phyloP scores from a whole-genome alignment of 2,797 vertebrate species.

The Mergus octosetaceus region DNA sequence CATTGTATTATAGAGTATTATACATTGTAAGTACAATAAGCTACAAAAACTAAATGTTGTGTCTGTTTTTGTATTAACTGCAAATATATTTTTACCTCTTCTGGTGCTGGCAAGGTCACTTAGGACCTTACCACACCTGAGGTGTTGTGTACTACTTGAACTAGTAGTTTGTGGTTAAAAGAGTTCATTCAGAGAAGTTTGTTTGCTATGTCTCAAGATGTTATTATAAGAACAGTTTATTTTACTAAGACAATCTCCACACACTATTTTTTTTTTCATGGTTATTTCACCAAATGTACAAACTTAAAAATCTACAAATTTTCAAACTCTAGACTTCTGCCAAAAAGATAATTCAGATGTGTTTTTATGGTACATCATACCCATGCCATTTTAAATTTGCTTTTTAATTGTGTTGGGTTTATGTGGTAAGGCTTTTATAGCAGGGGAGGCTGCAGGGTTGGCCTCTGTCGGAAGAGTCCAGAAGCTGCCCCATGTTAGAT shows the following conservation, averaged over 20 bases:
- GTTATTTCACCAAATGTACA: neutral
- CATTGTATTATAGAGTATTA: rapidly evolving
- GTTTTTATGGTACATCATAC: neutral
- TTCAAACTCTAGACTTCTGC: neutral
- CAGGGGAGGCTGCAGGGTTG: neutral
- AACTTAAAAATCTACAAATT: neutral
- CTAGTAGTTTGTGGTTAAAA: neutral
- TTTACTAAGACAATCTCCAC: neutral
- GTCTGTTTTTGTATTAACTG: neutral
- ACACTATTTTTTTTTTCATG: neutral
- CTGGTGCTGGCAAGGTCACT: neutral
- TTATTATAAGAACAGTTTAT: neutral
- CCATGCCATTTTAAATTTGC: neutral
- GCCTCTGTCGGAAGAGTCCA: neutral
- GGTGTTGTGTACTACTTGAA: neutral
- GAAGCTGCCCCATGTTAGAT: neutral
- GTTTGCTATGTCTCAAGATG: neutral
- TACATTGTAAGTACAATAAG: neutral
- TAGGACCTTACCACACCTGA: neutral
- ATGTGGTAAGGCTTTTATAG: neutral
- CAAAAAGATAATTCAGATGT: rapidly evolving
- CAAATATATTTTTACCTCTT: neutral
- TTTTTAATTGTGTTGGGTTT: too few species aligned
- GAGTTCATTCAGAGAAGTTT: neutral
- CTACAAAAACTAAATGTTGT: neutral